These are phyloP conservation scores for Drosophila niveifrons DNA, from an alignment of 2,888 invertebrate genomes.

Conservation along the genomic window DNA sequence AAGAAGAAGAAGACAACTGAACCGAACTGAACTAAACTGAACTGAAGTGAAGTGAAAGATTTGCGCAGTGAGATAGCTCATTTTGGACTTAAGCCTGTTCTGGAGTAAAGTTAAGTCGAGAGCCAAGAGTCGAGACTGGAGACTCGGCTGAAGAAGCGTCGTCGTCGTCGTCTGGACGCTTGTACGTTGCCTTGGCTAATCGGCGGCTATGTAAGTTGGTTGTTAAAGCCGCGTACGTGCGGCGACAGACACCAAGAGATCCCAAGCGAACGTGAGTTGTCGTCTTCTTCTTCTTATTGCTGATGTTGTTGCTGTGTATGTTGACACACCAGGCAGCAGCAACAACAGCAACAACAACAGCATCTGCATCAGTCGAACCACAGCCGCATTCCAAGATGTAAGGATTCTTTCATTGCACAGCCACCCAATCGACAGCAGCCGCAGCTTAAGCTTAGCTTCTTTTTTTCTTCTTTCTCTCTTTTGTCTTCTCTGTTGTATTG, in stretches of 20 bases:
- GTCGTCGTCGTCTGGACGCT: conserved; percentile 41
- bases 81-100: conserved; percentile 65
- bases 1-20: not conserved
- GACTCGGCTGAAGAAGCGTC: conserved; percentile 1
- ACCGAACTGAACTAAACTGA: not conserved
- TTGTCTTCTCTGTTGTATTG: conserved; percentile 2
- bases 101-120: conserved; percentile 8
- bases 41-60: conserved; percentile 66
- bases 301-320: conserved; percentile 25
- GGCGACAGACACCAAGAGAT: conserved; percentile 67
- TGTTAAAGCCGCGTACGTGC: conserved; percentile 78
- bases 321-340: conserved; percentile 47
- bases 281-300: conserved; percentile 22
- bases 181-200: conserved; percentile 74
- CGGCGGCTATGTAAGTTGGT: conserved; percentile 80
- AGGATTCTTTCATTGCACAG: conserved; percentile 67
- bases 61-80: conserved; percentile 77
- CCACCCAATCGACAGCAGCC: conserved; percentile 53
- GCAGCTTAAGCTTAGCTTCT: conserved; percentile 20
- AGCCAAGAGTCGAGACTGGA: conserved; percentile 22
- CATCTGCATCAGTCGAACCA: conserved; percentile 54
- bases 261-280: conserved; percentile 41
- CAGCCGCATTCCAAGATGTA: conserved; percentile 78
- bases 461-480: not conserved
- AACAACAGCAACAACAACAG: conserved; percentile 27